Evolutionary conservation across 2,888 invertebrate genomes (phyloP), one percentile per base, ranked within the genome.

Genomic region (Argyra leucocephala): DNA sequence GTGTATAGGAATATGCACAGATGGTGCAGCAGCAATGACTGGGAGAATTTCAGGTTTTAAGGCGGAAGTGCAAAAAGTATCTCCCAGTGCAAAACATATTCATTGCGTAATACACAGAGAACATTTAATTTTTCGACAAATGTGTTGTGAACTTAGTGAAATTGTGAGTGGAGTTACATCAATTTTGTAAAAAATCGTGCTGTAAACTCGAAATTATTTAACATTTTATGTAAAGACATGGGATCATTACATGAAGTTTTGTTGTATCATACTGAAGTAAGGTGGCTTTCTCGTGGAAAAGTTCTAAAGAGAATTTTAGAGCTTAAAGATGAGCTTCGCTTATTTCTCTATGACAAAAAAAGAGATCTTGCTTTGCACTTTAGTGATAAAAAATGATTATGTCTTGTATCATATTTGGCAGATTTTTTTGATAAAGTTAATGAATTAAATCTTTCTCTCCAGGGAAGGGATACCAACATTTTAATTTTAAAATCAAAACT

Each of bases 91-190:
- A 1, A 22, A 65, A 61, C 65, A 65, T 65, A 65, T 61, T 65
- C 65, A 65, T 57, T 65, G 62, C 15, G 22, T 65, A 22, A 61
- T 61, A 61, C 65, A 65, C 22, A 61, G 65, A 65, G 65, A 61
- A 31, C 61, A 31, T 61, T 26, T 65, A 61, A 62, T 65, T 36
- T 61, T 65, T 65, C 22, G 37, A 22, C 31, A 65, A 48, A 61
- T 37, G 4, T 61, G 61, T 61, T 62, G 48, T n/a, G 65, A 65
- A 65, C 62, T 61, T 1, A 65, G 58, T 58, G 22, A 57, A 58
- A 48, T 64, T n/a, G 58, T 57, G 21, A 58, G 23, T 64, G 64
- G 22, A 58, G 64, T 58, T 58, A 23, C 37, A 31, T 21, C 5
- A 64, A 64, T 59, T 64, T 64, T 57, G 58, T 57, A 64, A 64